Conservation (phyloP, 2,797 vertebrate genomes). For the Enteromius mattozi region DNA sequence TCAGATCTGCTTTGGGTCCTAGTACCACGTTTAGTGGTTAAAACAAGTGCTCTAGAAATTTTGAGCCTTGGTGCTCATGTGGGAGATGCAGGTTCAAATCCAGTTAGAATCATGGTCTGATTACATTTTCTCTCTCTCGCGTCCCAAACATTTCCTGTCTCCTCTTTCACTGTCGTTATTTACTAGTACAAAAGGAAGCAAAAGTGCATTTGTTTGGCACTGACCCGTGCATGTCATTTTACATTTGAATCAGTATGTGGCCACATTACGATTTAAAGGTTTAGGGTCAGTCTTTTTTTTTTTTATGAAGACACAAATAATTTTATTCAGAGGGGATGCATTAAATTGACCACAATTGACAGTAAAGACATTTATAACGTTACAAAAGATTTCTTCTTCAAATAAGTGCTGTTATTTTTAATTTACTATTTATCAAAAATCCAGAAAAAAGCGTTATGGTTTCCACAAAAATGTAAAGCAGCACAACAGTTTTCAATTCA, state of each 20-base stretch:
- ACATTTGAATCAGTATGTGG: not conserved
- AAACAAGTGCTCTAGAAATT: not conserved
- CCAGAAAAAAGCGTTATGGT: not conserved
- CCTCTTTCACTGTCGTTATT: not conserved
- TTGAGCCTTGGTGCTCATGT: not conserved
- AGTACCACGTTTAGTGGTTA: not conserved
- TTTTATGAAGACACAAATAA: not conserved
- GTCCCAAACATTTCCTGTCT: not conserved
- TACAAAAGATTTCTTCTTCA: not conserved
- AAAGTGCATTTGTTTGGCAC: not conserved
- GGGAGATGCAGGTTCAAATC: not conserved
- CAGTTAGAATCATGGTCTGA: not conserved
- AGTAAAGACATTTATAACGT: not conserved
- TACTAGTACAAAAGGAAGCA: not conserved
- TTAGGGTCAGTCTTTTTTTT: not conserved
- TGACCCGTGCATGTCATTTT: not conserved
- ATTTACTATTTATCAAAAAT: not conserved
- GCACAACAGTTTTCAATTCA: not conserved
- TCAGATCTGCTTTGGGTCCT: not conserved
- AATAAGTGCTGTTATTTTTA: not conserved
- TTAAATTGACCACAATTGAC: not conserved
- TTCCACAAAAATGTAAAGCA: not conserved
- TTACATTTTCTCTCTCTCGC: not conserved
- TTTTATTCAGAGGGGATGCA: not conserved
- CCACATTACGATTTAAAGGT: not conserved